Evolutionary conservation across 2,113 vertebrate genomes (phyloP), one percentile per base, ranked within the genome.

Genomic region (Jaculus jaculus): DNA sequence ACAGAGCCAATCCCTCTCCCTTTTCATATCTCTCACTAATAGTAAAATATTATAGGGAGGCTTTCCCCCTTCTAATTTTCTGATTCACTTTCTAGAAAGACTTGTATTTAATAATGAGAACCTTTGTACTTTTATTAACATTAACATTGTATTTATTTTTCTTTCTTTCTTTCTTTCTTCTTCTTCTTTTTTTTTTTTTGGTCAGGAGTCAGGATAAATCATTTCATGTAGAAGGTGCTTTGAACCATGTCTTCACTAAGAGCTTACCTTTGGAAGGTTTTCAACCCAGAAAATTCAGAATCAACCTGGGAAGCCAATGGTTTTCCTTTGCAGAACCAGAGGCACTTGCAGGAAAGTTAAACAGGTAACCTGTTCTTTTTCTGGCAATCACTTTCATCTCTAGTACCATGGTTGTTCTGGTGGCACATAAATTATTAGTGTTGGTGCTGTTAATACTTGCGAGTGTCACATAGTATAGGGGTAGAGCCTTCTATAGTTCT

Each of bases 181-280:
- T n/a, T n/a, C n/a, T n/a, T n/a, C n/a, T n/a, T n/a, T n/a, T n/a
- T 97, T 10, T 97, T 13, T 81, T 73, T 93, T 96, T 20, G n/a
- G 51, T 58, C 97, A 99, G 99, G 98, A 99, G 99, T 96, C 99
- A 99, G 96, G 98, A 99, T 97, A 99, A 99, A 95, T 97, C 99
- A 30, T 99, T 99, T 97, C 97, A 98, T 74, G 89, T 99, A 13
- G 98, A 98, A 94, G 99, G 98, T 65, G 99, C 98, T 88, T 95
- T 99, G 97, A 98, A 98, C 85, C 99, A 99, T 66, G 24, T 99
- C 92, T 99, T 99, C 91, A 99, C 98, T 12, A 97, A 94, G 79
- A 99, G 99, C 95, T 93, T 96, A 12, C 98, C 98, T 0, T 98
- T 98, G 95, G 93, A 11, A 2, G 51, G 30, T 68, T 94, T 87